Percentiles rank a stretch among this genome's conserved stretches.
These are phyloP conservation scores for Canis aureus DNA, from an alignment of 2,113 vertebrate genomes.

Conservation along the genomic window DNA sequence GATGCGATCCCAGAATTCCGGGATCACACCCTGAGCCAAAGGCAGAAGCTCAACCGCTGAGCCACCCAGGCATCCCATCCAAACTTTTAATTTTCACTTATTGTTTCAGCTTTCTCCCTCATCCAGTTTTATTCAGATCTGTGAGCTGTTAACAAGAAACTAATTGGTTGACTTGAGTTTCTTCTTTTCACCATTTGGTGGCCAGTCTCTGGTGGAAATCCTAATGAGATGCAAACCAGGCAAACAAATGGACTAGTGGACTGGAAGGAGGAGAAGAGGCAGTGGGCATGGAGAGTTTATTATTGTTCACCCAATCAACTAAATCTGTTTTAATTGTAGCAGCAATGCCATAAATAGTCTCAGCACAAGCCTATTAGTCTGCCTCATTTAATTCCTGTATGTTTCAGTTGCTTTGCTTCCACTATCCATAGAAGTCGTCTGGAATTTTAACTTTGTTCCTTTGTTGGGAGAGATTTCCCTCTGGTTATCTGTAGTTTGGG, in stretches of 20 bases:
- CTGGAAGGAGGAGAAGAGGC: background rate
- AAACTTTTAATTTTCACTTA: conserved; percentile 31
- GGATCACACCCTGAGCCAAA: too few species aligned
- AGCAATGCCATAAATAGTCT: background rate
- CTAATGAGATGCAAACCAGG: conserved; percentile 22
- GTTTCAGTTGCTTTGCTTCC: background rate
- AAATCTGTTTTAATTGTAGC: conserved; percentile 9
- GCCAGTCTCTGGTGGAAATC: conserved; percentile 15
- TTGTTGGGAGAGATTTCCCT: background rate
- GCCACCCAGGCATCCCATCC: background rate
- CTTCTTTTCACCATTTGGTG: conserved; percentile 43
- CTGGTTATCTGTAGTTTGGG: background rate
- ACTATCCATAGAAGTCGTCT: background rate
- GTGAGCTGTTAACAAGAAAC: conserved; percentile 1
- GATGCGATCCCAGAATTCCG: too few species aligned
- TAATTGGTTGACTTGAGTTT: conserved; percentile 31
- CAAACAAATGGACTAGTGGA: background rate
- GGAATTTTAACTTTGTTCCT: conserved; percentile 29
- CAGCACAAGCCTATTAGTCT: background rate
- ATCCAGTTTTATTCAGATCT: background rate
- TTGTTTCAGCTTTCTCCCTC: conserved; percentile 31
- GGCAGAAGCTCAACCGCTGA: too few species aligned
- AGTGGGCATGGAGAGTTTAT: background rate
- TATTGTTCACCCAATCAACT: background rate
- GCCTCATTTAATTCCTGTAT: background rate